Conservation (phyloP, 2,888 invertebrate species). For the Glyphotaelius pellucidus region DNA sequence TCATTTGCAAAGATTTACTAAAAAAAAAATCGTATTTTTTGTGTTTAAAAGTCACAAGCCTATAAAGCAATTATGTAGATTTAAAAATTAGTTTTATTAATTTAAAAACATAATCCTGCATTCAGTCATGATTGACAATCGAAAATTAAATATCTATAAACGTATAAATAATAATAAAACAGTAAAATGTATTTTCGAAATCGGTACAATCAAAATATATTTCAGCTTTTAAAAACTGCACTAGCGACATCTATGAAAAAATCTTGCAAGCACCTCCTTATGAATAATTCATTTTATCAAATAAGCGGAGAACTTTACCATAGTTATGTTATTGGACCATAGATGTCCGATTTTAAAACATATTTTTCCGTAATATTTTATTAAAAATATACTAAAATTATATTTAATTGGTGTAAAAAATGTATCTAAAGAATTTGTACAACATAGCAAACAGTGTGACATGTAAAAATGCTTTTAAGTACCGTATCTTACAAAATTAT, state of each 20-base stretch:
- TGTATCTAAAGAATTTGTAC: too few relatives aligned
- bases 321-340: neutral
- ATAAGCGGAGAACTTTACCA: slow-evolving; percentile 4
- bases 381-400: neutral
- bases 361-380: neutral
- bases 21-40: too few relatives aligned
- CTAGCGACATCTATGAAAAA: neutral
- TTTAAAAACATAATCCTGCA: neutral
- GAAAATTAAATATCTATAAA: neutral
- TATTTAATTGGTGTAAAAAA: too few relatives aligned
- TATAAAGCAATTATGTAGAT: too few relatives aligned
- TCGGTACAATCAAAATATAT: neutral
- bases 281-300: neutral
- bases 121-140: neutral
- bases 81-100: neutral
- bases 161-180: too few relatives aligned
- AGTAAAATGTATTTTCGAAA: neutral
- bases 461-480: too few relatives aligned
- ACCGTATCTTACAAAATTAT: too few relatives aligned
- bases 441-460: too few relatives aligned
- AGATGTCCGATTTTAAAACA: neutral
- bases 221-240: neutral
- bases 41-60: too few relatives aligned
- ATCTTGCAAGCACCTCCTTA: neutral
- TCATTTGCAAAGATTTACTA: too few relatives aligned